Evolutionary conservation across 2,797 vertebrate genomes (phyloP).

Genomic region (Synaphobranchus kaupii): DNA sequence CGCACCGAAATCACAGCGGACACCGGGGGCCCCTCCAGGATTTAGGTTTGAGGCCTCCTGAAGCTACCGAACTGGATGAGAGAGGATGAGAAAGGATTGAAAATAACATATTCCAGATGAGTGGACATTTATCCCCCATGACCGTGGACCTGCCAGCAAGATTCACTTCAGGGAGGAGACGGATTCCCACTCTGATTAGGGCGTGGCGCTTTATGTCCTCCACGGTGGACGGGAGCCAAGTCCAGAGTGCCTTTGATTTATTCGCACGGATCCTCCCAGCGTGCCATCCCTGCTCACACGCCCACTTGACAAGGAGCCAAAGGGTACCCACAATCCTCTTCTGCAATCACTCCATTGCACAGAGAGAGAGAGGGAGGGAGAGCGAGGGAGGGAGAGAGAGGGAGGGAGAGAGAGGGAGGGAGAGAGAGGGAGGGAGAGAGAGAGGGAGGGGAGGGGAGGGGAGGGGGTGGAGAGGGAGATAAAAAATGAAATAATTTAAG

Average conservation of each 20-base stretch:
- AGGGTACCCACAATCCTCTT: neutral
- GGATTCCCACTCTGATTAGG: neutral
- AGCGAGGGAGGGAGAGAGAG: no score
- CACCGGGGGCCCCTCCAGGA: no score
- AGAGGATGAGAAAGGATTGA: neutral
- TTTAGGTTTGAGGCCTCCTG: no score
- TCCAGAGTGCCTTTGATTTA: neutral
- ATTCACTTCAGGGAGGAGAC: neutral
- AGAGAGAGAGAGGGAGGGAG: neutral
- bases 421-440: neutral
- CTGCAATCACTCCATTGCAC: neutral
- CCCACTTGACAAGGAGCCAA: neutral
- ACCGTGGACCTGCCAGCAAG: neutral
- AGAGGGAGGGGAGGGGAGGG: no score
- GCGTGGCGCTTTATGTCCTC: neutral
- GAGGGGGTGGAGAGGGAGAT: no score
- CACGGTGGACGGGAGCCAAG: neutral
- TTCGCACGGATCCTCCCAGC: neutral
- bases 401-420: neutral
- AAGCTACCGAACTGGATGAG: neutral
- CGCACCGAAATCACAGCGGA: no score
- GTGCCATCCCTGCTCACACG: neutral
- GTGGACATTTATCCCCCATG: neutral
- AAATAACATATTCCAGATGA: neutral
- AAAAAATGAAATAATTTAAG: no score